A percentile compares a stretch with the other conserved stretches of the same genome.
phyloP scores from a whole-genome alignment of 2,888 invertebrate species.

The Erebia epiphron region DNA sequence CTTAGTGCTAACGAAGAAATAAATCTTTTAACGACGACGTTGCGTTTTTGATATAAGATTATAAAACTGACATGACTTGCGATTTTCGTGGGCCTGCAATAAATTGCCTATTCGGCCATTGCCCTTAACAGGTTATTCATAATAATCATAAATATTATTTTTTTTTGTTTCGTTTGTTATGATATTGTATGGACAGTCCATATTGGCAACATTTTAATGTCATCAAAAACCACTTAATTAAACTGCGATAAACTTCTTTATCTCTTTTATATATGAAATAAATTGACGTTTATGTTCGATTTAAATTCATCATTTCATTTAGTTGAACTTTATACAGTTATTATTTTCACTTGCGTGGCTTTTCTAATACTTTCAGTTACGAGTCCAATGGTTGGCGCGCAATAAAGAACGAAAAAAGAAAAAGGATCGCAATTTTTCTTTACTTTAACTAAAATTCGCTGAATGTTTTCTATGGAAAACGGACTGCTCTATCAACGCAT shows the following conservation, averaged over 20 bases:
- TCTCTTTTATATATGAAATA: neutral
- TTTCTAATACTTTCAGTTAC: no score
- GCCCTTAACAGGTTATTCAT: constrained; percentile 8
- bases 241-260: neutral
- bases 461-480: no score
- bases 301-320: neutral
- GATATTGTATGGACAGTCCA: constrained; percentile 1
- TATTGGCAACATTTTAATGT: constrained; percentile 2
- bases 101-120: constrained; percentile 22
- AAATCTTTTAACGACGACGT: constrained; percentile 9
- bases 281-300: neutral
- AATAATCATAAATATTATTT: neutral
- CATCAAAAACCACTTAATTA: neutral
- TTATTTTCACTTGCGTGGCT: no score
- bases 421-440: no score
- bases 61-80: constrained; percentile 15
- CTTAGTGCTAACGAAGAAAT: constrained; percentile 1
- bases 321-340: no score
- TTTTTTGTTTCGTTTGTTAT: neutral
- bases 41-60: constrained; percentile 26
- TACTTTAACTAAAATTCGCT: no score
- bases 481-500: no score
- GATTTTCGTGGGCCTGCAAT: constrained; percentile 19
- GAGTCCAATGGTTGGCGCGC: no score
- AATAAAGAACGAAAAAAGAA: no score